phyloP scores from a whole-genome alignment of 2,797 vertebrate genomes.

The Enteromius anoplus region DNA sequence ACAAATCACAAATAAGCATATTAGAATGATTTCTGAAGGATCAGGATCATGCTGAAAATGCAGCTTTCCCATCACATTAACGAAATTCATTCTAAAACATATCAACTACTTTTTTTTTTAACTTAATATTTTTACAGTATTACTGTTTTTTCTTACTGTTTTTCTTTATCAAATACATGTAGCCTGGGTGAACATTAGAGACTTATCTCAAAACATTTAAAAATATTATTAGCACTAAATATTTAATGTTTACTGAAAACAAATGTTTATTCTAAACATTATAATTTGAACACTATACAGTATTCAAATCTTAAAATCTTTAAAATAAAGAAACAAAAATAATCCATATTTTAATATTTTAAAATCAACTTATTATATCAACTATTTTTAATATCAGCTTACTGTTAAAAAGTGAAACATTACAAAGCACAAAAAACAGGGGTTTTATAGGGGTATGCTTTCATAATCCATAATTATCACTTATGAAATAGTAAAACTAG shows the following conservation, averaged over 20 bases:
- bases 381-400: not conserved
- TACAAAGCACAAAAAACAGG: too few species aligned
- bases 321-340: not conserved
- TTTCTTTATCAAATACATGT: not conserved
- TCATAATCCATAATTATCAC: not conserved
- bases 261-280: not conserved
- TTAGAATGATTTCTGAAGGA: not conserved
- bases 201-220: not conserved
- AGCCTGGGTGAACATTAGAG: not conserved
- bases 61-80: not conserved
- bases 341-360: not conserved
- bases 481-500: not conserved
- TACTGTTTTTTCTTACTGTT: not conserved
- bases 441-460: too few species aligned
- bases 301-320: not conserved
- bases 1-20: not conserved
- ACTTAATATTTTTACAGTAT: not conserved
- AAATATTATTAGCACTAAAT: not conserved
- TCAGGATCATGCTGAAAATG: not conserved
- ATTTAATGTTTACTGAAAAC: not conserved
- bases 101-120: not conserved
- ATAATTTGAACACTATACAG: not conserved
- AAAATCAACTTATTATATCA: too few species aligned
- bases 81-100: not conserved
- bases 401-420: not conserved